Percentiles rank a stretch among this genome's conserved stretches.
Conservation (phyloP, 2,113 vertebrate genomes). For the Bos taurus region DNA sequence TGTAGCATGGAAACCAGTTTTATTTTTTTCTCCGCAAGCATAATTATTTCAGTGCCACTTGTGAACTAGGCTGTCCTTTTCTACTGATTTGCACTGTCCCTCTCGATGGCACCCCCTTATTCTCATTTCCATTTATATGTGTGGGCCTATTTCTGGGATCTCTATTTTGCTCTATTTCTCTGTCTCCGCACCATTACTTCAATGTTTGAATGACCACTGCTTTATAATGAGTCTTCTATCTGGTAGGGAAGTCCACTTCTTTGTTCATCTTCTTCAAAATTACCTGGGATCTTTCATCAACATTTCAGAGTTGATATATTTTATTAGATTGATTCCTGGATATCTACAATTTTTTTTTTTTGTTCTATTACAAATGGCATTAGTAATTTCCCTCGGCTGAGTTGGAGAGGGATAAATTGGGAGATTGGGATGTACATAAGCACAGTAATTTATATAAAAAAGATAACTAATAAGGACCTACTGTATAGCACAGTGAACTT, state of each 20-base stretch:
- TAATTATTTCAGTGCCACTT: background rate
- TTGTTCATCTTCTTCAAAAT: background rate
- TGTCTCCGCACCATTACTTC: background rate
- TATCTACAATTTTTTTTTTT: background rate
- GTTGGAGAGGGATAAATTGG: background rate
- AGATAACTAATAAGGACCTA: background rate
- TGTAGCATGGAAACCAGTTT: background rate
- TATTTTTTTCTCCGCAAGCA: background rate
- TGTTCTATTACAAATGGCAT: background rate
- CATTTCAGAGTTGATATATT: background rate
- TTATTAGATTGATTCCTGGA: background rate
- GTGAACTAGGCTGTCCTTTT: background rate
- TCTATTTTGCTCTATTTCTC: background rate
- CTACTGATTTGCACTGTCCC: background rate
- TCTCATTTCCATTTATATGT: background rate
- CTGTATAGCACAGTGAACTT: background rate
- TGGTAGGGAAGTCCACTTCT: background rate
- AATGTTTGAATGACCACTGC: background rate
- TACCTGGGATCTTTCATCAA: background rate
- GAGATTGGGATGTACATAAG: background rate
- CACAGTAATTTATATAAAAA: background rate
- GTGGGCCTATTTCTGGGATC: background rate
- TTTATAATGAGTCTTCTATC: background rate
- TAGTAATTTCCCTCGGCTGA: background rate
- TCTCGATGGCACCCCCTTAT: background rate